These are phyloP conservation scores for Acromyrmex echinatior DNA, from an alignment of 1,140 invertebrate species.

Conservation along the genomic window DNA sequence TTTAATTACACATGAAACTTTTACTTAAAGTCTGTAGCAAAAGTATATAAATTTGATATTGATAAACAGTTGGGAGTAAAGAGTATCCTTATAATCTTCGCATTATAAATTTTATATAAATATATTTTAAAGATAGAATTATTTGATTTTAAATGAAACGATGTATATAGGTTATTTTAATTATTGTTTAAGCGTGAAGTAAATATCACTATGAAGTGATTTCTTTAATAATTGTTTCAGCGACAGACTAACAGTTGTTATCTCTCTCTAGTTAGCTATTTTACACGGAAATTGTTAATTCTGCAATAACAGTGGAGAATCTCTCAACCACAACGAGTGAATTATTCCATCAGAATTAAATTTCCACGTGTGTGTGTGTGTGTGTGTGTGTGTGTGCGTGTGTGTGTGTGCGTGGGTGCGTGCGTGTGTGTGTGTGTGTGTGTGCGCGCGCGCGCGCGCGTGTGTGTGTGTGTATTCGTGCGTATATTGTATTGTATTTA, in stretches of 20 bases:
- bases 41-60: background rate
- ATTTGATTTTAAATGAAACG: background rate
- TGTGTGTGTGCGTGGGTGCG: too few species aligned
- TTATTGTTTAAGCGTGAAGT: background rate
- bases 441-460: too few species aligned
- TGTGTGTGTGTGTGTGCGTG: background rate
- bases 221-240: conserved; percentile 18
- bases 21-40: background rate
- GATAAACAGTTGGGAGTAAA: background rate
- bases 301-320: conserved; percentile 34
- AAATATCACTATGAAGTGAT: background rate
- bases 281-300: conserved; percentile 42
- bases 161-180: background rate
- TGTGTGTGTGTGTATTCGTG: too few species aligned
- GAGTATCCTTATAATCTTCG: background rate
- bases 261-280: conserved; percentile 16
- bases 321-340: conserved; percentile 17
- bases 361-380: background rate
- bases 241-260: conserved; percentile 26
- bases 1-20: background rate
- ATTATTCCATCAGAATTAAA: conserved; percentile 45
- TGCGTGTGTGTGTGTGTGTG: too few species aligned
- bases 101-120: background rate
- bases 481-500: background rate
- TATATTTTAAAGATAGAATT: background rate